These are phyloP conservation scores for Sebastes itinus DNA, from an alignment of 2,797 vertebrate species.

Conservation along the genomic window DNA sequence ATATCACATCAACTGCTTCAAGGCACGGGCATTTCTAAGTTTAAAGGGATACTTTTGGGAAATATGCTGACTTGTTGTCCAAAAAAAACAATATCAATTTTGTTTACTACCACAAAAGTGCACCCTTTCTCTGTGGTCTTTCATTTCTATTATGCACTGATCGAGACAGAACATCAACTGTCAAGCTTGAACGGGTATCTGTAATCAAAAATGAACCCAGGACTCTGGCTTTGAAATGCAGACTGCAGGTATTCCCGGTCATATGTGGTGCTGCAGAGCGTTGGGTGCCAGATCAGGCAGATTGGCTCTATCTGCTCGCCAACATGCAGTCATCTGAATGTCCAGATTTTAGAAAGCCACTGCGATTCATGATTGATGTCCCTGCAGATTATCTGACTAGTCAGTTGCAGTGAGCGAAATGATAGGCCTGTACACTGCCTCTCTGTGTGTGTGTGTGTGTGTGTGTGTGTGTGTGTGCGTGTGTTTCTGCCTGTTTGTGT, in stretches of 20 bases:
- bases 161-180: background rate
- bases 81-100: background rate
- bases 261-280: slow-evolving; percentile 2
- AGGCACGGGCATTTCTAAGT: background rate
- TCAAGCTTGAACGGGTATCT: background rate
- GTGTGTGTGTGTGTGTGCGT: background rate
- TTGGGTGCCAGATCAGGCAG: background rate
- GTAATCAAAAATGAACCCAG: background rate
- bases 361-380: slow-evolving; percentile 23
- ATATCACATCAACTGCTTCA: background rate
- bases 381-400: slow-evolving; percentile 27
- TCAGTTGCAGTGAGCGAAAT: slow-evolving; percentile 16
- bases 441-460: background rate
- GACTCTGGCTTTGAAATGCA: background rate
- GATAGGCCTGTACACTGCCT: background rate
- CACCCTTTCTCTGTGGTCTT: background rate
- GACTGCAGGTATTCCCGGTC: background rate
- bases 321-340: background rate
- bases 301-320: slow-evolving; percentile 6
- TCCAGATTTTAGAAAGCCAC: background rate
- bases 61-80: background rate
- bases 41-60: background rate
- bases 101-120: background rate
- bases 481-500: background rate
- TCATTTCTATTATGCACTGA: background rate